A percentile compares a stretch with the other conserved stretches of the same genome.
These are phyloP conservation scores for Tachyglossus aculeatus DNA, from an alignment of 2,797 vertebrate genomes.

Conservation along the genomic window DNA sequence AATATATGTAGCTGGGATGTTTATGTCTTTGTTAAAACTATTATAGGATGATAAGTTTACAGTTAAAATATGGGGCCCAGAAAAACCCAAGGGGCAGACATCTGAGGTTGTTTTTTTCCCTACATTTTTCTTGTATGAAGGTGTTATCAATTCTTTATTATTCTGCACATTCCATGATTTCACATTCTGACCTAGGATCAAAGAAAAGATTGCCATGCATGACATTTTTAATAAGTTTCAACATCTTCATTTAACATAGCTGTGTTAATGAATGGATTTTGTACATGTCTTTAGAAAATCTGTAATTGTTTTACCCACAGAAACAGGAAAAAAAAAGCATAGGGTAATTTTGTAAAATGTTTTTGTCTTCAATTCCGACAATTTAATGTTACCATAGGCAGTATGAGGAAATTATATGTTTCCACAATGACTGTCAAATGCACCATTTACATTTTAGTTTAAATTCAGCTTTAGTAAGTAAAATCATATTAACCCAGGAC, in stretches of 20 bases:
- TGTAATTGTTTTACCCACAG: constrained; percentile 34
- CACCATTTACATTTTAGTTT: constrained; percentile 69
- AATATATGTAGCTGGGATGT: constrained; percentile 78
- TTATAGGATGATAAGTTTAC: constrained; percentile 76
- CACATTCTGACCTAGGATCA: constrained; percentile 33
- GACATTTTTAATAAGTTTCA: constrained; percentile 12
- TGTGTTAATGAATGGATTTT: constrained; percentile 31
- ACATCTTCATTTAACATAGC: constrained; percentile 14
- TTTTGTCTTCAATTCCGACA: constrained; percentile 58
- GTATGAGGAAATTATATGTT: constrained; percentile 71
- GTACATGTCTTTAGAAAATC: constrained; percentile 47
- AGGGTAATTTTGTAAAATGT: constrained; percentile 32
- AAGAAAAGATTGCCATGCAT: constrained; percentile 22
- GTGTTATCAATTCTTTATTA: constrained; percentile 23
- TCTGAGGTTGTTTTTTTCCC: constrained; percentile 31
- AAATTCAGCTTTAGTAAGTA: constrained; percentile 66
- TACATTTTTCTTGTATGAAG: constrained; percentile 45
- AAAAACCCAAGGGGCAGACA: constrained; percentile 54
- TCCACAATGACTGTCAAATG: constrained; percentile 62
- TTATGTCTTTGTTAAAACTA: constrained; percentile 82
- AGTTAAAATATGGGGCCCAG: constrained; percentile 61
- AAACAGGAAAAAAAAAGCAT: constrained; percentile 4
- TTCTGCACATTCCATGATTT: constrained; percentile 41
- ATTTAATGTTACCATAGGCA: constrained; percentile 63
- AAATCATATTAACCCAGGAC: constrained; percentile 61